These are phyloP conservation scores for Solea solea DNA, from an alignment of 2,113 vertebrate genomes.

Conservation along the genomic window DNA sequence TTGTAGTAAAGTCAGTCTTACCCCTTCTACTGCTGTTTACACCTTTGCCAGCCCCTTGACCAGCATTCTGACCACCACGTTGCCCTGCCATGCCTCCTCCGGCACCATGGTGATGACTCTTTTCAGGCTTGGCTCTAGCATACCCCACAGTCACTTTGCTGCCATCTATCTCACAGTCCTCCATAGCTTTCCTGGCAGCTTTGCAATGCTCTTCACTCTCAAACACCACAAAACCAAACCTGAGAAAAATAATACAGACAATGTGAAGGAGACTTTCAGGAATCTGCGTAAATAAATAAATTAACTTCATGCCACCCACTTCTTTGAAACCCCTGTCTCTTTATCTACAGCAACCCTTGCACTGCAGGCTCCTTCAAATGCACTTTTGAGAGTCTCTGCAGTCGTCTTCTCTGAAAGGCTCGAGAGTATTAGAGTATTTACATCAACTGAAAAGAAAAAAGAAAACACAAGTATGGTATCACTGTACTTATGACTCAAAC, in stretches of 20 bases:
- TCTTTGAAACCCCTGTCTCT: constrained; percentile 88
- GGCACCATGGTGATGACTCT: constrained; percentile 36
- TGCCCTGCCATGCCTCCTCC: neutral
- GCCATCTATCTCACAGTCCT: constrained; percentile 92
- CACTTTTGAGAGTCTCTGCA: constrained; percentile 86
- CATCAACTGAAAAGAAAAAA: constrained; percentile 71
- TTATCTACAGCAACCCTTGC: constrained; percentile 86
- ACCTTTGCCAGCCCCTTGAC: constrained; percentile 54
- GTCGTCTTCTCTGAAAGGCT: constrained; percentile 90
- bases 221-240: constrained; percentile 95
- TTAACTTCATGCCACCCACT: constrained; percentile 72
- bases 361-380: constrained; percentile 87
- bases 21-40: constrained; percentile 24
- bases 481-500: neutral
- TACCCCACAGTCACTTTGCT: constrained; percentile 89
- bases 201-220: constrained; percentile 87
- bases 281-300: neutral
- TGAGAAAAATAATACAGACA: constrained; percentile 47
- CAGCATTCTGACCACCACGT: constrained; percentile 1
- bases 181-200: constrained; percentile 90
- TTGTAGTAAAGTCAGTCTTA: constrained; percentile 17
- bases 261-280: neutral
- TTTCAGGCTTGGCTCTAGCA: constrained; percentile 83
- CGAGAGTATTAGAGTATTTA: constrained; percentile 89
- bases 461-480: neutral